phyloP scores from a whole-genome alignment of 1,140 invertebrate species.

The Zophobas atratus region DNA sequence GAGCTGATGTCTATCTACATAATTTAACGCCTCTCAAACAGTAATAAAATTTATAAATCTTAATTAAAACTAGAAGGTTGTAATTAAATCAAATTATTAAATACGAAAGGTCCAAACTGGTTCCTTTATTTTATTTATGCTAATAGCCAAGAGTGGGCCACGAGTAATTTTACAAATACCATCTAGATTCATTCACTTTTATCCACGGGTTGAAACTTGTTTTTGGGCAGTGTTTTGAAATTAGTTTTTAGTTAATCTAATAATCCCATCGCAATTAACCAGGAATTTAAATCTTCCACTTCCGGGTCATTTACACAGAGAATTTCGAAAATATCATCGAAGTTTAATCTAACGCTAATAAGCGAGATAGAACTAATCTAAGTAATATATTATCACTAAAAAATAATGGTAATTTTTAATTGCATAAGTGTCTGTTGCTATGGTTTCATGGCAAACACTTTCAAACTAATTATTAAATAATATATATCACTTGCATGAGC shows the following conservation, averaged over 20 bases:
- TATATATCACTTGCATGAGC: conserved; percentile 46
- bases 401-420: not conserved
- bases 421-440: conserved; percentile 1
- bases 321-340: not conserved
- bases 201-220: conserved; percentile 6
- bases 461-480: conserved; percentile 51
- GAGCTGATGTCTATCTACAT: too few relatives aligned
- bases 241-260: not conserved
- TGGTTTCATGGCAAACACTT: conserved; percentile 25
- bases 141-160: not conserved
- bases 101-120: not conserved
- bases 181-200: conserved; percentile 11
- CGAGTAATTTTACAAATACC: conserved; percentile 16
- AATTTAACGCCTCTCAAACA: too few relatives aligned
- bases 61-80: not conserved
- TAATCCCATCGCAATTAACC: not conserved
- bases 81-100: conserved; percentile 12
- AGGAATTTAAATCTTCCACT: not conserved
- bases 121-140: conserved; percentile 15
- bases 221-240: not conserved
- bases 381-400: too few relatives aligned
- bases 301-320: not conserved
- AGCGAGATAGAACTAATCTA: too few relatives aligned
- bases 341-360: too few relatives aligned
- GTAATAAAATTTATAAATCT: not conserved